Percentiles rank a stretch among this genome's conserved stretches.
Conservation (phyloP, 2,888 invertebrate genomes). For the Netelia virgata region DNA sequence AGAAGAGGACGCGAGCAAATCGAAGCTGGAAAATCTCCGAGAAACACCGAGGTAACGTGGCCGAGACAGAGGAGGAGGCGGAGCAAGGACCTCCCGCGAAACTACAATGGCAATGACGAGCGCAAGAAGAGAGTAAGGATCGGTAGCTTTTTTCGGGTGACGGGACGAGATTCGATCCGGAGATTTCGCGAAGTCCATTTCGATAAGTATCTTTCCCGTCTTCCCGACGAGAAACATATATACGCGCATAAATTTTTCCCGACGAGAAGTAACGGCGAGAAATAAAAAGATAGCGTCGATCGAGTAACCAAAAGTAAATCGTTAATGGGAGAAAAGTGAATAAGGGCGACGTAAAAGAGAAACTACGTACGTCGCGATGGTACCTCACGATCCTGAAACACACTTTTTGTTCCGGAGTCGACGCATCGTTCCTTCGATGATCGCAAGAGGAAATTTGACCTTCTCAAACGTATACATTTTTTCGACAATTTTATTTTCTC, state of each 20-base stretch:
- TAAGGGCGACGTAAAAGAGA: too few species aligned
- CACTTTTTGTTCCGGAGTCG: too few species aligned
- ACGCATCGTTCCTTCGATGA: too few species aligned
- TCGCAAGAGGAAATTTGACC: too few species aligned
- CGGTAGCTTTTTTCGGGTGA: constrained; percentile 45
- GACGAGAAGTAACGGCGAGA: not conserved
- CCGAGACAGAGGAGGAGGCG: not conserved
- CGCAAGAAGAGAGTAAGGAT: constrained; percentile 3
- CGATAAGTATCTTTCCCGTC: not conserved
- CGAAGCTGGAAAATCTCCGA: constrained; percentile 28
- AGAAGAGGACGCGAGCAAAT: not conserved
- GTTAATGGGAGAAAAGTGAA: too few species aligned
- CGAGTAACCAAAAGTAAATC: too few species aligned
- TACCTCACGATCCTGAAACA: too few species aligned
- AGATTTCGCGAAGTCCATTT: constrained; percentile 48
- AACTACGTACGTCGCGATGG: too few species aligned
- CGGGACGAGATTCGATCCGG: constrained; percentile 36
- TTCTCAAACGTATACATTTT: too few species aligned
- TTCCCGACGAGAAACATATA: not conserved
- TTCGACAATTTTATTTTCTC: too few species aligned
- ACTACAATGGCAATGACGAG: not conserved
- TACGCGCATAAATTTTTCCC: not conserved
- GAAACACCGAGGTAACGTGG: too few species aligned
- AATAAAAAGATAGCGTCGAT: too few species aligned
- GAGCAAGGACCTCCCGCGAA: constrained; percentile 49